Evolutionary conservation across 2,888 invertebrate genomes (phyloP), one percentile per base, ranked within the genome.

Genomic region (Ptilodon capucinus): DNA sequence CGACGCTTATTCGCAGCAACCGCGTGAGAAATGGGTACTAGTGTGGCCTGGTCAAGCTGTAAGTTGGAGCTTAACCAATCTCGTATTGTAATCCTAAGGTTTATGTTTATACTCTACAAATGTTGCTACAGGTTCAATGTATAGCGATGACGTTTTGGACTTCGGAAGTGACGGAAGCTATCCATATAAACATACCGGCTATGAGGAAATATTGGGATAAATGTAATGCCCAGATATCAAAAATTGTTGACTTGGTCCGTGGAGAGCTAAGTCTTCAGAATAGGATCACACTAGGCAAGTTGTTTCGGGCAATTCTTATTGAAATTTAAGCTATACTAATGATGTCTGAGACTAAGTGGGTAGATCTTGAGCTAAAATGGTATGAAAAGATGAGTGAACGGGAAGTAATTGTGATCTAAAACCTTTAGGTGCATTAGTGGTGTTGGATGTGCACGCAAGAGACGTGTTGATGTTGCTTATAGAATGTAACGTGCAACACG

Each of bases 21-120:
- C 90, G 3, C 91, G 98, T 46, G 93, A 95, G 19, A 81, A 92
- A 18, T 98, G 98, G 98, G 97, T 98, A 1, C 87, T 96, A 0
- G 91, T 94, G 36, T 98, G 98, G 98, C 98, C 98, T 0, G 98
- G 98, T 0, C 98, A 98, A 91, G 93, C 95, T 21, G 96, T 94
- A 73, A 73, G 81, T 69, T 30, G 5, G 11, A 44, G 9, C 34
- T 4, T 25, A 41, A 39, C 25, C 4, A 42, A 40, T 40, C 11
- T 34, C 17, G 23, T 9, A 30, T 25, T 14, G 16, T 30, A 17
- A 25, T 19, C 5, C 21, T 25, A 40, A 21, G 14, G 5, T 21
- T 39, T 25, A 16, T 40, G n/a, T 14, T 18, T n/a, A 9, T 18
- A 18, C 7, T 36, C 11, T 11, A 2, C 14, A n/a, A n/a, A 9